These are phyloP conservation scores for Nipponia nippon DNA, from an alignment of 2,113 vertebrate species.

Conservation along the genomic window DNA sequence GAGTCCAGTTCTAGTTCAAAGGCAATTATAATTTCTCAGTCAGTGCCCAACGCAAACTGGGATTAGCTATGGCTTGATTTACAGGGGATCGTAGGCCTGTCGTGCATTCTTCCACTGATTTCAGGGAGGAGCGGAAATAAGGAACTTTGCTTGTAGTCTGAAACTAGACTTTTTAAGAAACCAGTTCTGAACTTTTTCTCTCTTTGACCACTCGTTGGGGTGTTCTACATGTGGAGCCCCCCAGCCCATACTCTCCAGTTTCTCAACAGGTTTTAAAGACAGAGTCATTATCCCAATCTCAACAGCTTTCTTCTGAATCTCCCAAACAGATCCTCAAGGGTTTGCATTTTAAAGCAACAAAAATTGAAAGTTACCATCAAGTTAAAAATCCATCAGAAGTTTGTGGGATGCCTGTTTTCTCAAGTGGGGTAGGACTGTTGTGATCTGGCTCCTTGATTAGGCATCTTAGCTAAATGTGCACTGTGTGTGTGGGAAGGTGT, in stretches of 20 bases:
- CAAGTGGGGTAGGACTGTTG: background rate
- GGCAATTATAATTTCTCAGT: background rate
- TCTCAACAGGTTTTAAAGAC: background rate
- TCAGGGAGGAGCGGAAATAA: background rate
- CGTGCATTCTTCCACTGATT: background rate
- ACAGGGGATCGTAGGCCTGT: background rate
- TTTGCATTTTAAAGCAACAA: background rate
- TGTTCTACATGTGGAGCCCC: rapidly evolving
- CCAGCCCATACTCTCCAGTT: background rate
- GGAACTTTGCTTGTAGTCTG: background rate
- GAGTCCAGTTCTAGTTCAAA: background rate
- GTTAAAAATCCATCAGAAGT: background rate
- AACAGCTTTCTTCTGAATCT: background rate
- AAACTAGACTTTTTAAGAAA: background rate
- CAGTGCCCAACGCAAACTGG: background rate
- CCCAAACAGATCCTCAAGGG: background rate
- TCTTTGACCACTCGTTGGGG: background rate
- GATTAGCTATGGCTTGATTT: background rate
- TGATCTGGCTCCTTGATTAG: background rate
- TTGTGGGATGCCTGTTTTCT: background rate
- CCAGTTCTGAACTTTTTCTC: background rate
- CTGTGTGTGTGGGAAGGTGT: background rate
- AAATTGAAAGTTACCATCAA: background rate
- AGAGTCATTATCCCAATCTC: background rate
- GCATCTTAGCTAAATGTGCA: background rate